Evolutionary conservation across 1,140 invertebrate genomes (phyloP), one percentile per base, ranked within the genome.

Genomic region (Drosophila varians): DNA sequence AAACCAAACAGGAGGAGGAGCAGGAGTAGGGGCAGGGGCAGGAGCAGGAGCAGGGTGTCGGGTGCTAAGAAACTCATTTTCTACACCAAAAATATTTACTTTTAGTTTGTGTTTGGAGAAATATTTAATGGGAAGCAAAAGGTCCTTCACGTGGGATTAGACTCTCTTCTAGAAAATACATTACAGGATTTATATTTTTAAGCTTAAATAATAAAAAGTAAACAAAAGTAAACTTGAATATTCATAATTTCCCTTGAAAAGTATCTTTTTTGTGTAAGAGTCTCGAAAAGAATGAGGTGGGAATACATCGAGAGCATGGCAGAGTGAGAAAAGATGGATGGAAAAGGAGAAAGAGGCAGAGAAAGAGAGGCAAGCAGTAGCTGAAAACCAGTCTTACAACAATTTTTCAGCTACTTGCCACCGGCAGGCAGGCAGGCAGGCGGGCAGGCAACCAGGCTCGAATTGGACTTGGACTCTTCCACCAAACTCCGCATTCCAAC

Each of bases 341-440:
- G n/a, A 38, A 38, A 38, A 31, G 26, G 34, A 72, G 49, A 58
- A 23, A 69, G 49, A 60, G 52, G 8, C 9, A 21, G 21, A 46
- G 38, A 53, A 38, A 52, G 26, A 40, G 53, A 56, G 49, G 38
- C 47, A 31, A 52, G 36, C 56, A 72, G 46, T 71, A 66, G 74
- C 31, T n/a, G 55, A 76, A 86, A 87, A 87, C 82, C 78, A 68
- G 82, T 87, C 77, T 75, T 88, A 80, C 82, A 87, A 87, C 82
- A 87, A 74, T 82, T 73, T 77, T 88, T 61, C 64, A 74, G 80
- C 80, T 76, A 80, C 82, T 74, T 80, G 72, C 76, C 38, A 68
- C 64, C 51, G 64, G 36, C 64, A 68, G 58, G 26, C 26, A 25
- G 9, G 26, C 26, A 28, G 26, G 8, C 26, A 26, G 25, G 25